Evolutionary conservation across 2,888 invertebrate species (phyloP).

Genomic region (Tenthredo mesomela): DNA sequence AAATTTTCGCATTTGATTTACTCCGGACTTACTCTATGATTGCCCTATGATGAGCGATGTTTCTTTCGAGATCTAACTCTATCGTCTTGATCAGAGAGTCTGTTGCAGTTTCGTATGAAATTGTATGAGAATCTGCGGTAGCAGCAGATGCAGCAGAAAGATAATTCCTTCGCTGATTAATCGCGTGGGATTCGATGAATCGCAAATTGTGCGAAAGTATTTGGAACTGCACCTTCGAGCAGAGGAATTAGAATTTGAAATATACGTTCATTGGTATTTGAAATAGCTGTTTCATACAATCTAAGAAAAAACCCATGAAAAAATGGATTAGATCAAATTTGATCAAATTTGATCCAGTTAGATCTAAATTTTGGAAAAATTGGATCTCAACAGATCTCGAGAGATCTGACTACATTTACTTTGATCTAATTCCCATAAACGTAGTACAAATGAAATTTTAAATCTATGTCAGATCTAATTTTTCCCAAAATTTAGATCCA

Average conservation of each 20-base stretch:
- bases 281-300: too few species aligned
- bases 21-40: not conserved
- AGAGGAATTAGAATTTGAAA: not conserved
- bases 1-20: not conserved
- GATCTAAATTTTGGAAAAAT: too few species aligned
- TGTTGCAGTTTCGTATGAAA: not conserved
- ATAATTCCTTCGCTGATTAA: not conserved
- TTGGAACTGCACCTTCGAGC: not conserved
- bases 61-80: not conserved
- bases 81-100: not conserved
- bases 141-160: not conserved
- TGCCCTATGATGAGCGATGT: not conserved
- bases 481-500: too few species aligned
- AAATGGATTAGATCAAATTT: too few species aligned
- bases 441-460: too few species aligned
- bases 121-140: not conserved
- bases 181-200: not conserved
- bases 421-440: too few species aligned
- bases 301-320: too few species aligned
- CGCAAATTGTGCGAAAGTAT: slow-evolving; percentile 19
- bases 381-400: too few species aligned
- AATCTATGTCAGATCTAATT: too few species aligned
- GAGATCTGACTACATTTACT: too few species aligned
- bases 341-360: too few species aligned
- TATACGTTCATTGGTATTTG: not conserved